Conservation (phyloP, 2,113 vertebrate species). For the Serinus canaria region DNA sequence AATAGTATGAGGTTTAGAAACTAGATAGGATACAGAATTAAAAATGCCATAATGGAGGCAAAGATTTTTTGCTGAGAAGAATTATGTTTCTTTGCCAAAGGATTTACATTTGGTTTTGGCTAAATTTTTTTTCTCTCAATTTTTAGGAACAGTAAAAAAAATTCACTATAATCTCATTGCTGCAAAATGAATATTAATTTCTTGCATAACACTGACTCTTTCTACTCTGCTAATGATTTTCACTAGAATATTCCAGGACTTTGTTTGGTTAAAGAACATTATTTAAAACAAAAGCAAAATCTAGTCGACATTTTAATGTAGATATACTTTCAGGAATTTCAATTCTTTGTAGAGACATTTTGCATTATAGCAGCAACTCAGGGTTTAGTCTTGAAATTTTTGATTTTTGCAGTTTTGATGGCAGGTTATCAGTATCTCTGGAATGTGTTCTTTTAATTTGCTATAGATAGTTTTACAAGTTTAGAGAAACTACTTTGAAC, state of each 20-base stretch:
- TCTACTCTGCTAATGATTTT: neutral
- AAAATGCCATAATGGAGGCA: neutral
- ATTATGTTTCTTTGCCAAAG: neutral
- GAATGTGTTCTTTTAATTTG: neutral
- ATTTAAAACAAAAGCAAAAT: neutral
- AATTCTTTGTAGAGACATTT: neutral
- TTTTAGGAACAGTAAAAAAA: constrained; percentile 28
- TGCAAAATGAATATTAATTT: constrained; percentile 9
- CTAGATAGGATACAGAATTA: neutral
- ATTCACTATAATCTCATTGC: neutral
- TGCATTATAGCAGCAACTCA: neutral
- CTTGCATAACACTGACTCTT: neutral
- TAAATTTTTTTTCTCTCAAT: neutral
- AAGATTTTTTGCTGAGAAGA: neutral
- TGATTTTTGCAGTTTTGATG: neutral
- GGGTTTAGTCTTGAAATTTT: neutral
- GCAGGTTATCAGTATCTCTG: neutral
- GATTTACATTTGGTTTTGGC: neutral
- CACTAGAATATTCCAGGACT: neutral
- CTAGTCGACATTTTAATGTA: neutral
- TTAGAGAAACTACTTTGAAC: neutral
- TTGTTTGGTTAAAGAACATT: neutral
- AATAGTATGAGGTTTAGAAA: neutral
- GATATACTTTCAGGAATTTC: neutral
- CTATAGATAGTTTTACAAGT: neutral